Conservation (phyloP, 2,113 vertebrate genomes). For the Sardina pilchardus region DNA sequence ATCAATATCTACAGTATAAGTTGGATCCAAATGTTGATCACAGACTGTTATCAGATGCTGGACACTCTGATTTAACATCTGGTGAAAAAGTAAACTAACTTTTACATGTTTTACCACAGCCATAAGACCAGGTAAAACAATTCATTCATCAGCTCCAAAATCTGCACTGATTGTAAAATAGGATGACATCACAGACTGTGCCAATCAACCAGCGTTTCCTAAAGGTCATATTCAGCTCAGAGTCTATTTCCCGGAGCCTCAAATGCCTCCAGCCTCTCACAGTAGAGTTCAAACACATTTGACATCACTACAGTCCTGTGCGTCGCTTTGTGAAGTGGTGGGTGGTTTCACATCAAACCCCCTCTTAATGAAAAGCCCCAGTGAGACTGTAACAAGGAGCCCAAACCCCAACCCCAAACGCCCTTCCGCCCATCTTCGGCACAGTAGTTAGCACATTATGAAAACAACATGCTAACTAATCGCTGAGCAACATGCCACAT, state of each 20-base stretch:
- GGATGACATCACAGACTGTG: no score
- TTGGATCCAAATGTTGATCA: no score
- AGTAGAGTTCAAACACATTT: background rate
- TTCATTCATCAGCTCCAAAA: background rate
- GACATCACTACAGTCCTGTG: background rate
- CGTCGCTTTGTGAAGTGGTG: background rate
- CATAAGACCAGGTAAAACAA: background rate
- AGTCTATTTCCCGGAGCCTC: background rate
- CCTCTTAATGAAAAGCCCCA: background rate
- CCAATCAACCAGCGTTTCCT: background rate
- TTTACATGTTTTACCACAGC: no score
- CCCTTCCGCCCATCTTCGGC: background rate
- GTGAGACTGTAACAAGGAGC: background rate
- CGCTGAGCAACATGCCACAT: background rate
- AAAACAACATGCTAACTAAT: slow-evolving; percentile 33
- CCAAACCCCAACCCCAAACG: background rate
- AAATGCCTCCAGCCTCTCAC: background rate
- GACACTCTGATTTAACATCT: no score
- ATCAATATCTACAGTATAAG: no score
- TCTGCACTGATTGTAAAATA: background rate
- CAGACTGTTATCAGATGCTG: no score
- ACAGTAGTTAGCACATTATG: slow-evolving; percentile 20
- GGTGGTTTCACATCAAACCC: slow-evolving; percentile 5
- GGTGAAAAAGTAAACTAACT: no score
- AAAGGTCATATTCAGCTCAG: background rate